Evolutionary conservation across 2,797 vertebrate species (phyloP).

Genomic region (Serranus cabrilla): DNA sequence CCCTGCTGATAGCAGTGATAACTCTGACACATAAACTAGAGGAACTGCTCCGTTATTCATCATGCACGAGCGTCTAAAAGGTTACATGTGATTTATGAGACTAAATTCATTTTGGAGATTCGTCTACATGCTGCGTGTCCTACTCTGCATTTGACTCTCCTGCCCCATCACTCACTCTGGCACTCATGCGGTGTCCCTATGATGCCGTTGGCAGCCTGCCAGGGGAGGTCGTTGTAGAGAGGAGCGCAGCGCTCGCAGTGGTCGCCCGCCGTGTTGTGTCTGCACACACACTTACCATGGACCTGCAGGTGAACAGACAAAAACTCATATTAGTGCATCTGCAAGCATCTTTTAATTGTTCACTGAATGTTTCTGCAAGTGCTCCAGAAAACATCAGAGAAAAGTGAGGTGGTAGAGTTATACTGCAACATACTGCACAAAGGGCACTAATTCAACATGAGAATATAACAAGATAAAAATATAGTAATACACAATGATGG

Average conservation of each 20-base stretch:
- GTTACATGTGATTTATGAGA: constrained; percentile 54
- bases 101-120: constrained; percentile 46
- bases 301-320: constrained; percentile 81
- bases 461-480: no score
- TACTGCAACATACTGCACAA: no score
- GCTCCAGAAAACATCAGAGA: background rate
- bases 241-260: constrained; percentile 93
- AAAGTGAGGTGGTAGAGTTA: no score
- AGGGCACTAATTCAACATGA: no score
- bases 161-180: constrained; percentile 84
- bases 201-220: constrained; percentile 92
- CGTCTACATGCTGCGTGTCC: constrained; percentile 52
- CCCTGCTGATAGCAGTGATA: background rate
- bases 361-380: background rate
- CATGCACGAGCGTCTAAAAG: constrained; percentile 25
- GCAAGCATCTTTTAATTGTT: background rate
- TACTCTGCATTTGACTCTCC: constrained; percentile 53
- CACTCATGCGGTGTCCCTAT: constrained; percentile 90
- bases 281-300: constrained; percentile 94
- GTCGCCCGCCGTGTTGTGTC: constrained; percentile 93
- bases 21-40: constrained; percentile 14
- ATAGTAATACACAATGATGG: no score
- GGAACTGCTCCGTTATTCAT: constrained; percentile 32
- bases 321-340: constrained; percentile 9
- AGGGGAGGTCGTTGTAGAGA: constrained; percentile 92